A percentile compares a stretch with the other conserved stretches of the same genome.
phyloP scores from a whole-genome alignment of 92 coral and sea anemone species.

The Paragorgia papillata region DNA sequence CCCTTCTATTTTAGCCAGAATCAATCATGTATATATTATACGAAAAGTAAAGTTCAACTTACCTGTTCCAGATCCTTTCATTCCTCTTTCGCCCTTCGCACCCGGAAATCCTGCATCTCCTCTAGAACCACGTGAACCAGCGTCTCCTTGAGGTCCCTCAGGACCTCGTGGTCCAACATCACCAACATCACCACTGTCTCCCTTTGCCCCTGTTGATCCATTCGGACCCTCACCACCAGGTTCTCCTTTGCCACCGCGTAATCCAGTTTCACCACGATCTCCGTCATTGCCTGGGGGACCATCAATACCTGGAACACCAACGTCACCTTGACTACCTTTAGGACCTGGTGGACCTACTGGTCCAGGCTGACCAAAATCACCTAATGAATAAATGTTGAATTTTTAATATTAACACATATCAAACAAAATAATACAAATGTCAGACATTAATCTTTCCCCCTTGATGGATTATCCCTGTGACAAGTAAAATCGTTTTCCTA shows the following conservation, averaged over 20 bases:
- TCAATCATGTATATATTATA: too few relatives aligned
- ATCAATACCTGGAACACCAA: slow-evolving; percentile 25
- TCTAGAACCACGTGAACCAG: slow-evolving; percentile 45
- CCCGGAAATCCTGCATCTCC: slow-evolving; percentile 55
- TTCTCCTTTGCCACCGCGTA: slow-evolving; percentile 26
- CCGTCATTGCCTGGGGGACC: slow-evolving; percentile 34
- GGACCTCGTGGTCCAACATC: slow-evolving; percentile 16
- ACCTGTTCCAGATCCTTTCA: slow-evolving; percentile 38
- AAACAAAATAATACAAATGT: too few relatives aligned
- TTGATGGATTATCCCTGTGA: too few relatives aligned
- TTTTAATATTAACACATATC: too few relatives aligned
- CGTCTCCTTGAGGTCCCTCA: neutral
- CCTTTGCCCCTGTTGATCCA: slow-evolving; percentile 32
- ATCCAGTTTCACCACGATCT: slow-evolving; percentile 20
- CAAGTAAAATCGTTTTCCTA: too few relatives aligned
- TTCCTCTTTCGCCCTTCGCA: slow-evolving; percentile 52
- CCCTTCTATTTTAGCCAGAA: too few relatives aligned
- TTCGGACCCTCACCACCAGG: slow-evolving; percentile 1
- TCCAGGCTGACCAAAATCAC: slow-evolving; percentile 9
- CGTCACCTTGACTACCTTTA: slow-evolving; percentile 21
- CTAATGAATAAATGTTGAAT: too few relatives aligned
- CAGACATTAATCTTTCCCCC: too few relatives aligned
- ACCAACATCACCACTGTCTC: neutral
- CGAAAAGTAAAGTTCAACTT: neutral
- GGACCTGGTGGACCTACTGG: neutral